Base-by-base conservation (phyloP, 2,797 vertebrate species). In the Myiothlypis coronata region DNA sequence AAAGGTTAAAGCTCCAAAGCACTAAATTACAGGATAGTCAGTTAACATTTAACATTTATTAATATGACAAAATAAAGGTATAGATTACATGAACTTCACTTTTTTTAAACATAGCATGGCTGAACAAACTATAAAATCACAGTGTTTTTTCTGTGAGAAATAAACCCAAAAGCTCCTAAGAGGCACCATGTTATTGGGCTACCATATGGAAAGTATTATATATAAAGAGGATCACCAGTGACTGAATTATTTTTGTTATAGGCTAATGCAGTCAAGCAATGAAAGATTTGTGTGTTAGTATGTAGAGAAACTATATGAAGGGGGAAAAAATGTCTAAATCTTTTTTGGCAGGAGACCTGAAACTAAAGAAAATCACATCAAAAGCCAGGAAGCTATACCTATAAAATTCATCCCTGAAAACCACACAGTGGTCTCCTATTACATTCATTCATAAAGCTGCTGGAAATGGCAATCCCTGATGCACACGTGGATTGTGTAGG, bases 171-270 rank as follows among this genome's bases (percentile, higher is more conserved):
- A 56, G 15, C n/a, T 82, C 27, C 24, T 56, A 50, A 64, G 61
- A 89, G 10, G 59, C 39, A 60, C 11, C 8, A 14, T 52, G 39
- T 92, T 94, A 93, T 50, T 91, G 50, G 24, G n/a, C 35, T 50
- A 63, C 89, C 93, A 94, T 94, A 90, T 86, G 93, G 91, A 80
- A 97, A 94, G 41, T 32, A 70, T 96, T 92, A 87, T 9, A 82
- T 65, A 41, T 34, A 52, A 81, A 81, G 32, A 90, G 46, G 67
- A 87, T 74, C 30, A 43, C 74, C 59, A 80, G 49, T 74, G 56
- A 82, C 24, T 71, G 56, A 78, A 89, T 92, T 94, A 78, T 90
- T 93, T 93, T 91, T 93, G n/a, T 95, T 94, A 91, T 49, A 92
- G 87, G 71, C 39, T 92, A 80, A 93, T 80, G 80, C 46, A 94